Evolutionary conservation across 2,113 vertebrate species (phyloP), one percentile per base, ranked within the genome.

Genomic region (Garra rufa): DNA sequence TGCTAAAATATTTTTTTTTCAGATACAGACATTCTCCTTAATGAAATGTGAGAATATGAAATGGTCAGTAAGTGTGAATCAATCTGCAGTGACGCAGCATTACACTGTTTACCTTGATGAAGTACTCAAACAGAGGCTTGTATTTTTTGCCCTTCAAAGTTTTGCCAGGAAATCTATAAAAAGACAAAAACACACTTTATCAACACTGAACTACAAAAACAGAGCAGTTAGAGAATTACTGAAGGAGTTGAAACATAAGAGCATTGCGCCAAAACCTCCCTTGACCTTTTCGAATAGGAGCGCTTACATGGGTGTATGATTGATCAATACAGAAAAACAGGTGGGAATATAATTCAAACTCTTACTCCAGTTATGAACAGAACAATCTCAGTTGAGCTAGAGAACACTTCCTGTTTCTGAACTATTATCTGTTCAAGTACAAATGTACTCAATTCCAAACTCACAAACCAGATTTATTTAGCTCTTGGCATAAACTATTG

Each of bases 101-200:
- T 24, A 17, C 46, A 78, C 0, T 82, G 92, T 94, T 93, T 91
- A 99, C 98, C 97, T 96, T 94, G 85, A 94, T 88, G 91, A 99
- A 99, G 91, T 99, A 99, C 2, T 94, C 92, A 90, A 99, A 99
- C 44, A 99, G 94, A 19, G 98, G 98, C 88, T 92, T 96, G 88
- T 99, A 99, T 74, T 94, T 96, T 91, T 97, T 99, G 84, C 97
- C 98, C 91, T 97, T 98, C 79, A 99, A 95, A 41, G 8, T 87
- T 89, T 94, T 88, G 41, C 98, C 98, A 85, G 96, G 96, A 93
- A 99, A 99, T 87, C 98, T 99, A 88, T 84, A 87, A 83, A n/a
- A 86, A 78, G 41, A 76, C 61, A 79, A 78, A 82, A 44, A 70
- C 15, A 55, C 9, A 63, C 44, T 9, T 46, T 11, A 46, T 28